phyloP scores from a whole-genome alignment of 1,140 invertebrate genomes.

The Listronotus bonariensis region DNA sequence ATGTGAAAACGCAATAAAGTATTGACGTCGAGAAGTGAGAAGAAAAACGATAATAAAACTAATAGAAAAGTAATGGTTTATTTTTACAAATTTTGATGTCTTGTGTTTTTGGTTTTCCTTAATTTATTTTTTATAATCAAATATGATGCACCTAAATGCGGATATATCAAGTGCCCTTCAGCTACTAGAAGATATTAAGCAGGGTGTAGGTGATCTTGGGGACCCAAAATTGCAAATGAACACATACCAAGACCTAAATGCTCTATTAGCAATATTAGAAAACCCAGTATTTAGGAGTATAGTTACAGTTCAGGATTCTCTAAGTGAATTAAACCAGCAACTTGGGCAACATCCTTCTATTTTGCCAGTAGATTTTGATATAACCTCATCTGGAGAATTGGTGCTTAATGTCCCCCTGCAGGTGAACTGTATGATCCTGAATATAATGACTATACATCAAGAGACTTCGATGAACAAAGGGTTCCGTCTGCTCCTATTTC shows the following conservation, averaged over 20 bases:
- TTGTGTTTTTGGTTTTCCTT: too few relatives aligned
- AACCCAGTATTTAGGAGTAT: conserved; percentile 92
- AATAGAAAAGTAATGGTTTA: too few relatives aligned
- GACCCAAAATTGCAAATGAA: conserved; percentile 73
- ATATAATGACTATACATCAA: conserved; percentile 47
- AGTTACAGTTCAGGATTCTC: conserved; percentile 87
- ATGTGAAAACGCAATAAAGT: too few relatives aligned
- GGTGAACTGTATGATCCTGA: conserved; percentile 59
- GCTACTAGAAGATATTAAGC: conserved; percentile 78
- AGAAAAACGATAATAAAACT: too few relatives aligned
- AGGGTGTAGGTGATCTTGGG: conserved; percentile 72
- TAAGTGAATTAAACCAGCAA: conserved; percentile 79
- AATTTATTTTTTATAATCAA: too few relatives aligned
- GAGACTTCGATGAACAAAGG: conserved; percentile 63
- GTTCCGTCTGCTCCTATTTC: conserved; percentile 64
- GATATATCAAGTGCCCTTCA: conserved; percentile 77
- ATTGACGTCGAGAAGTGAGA: too few relatives aligned
- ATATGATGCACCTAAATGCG: conserved; percentile 54
- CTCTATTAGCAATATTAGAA: conserved; percentile 84
- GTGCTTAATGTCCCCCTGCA: conserved; percentile 63
- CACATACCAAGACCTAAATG: conserved; percentile 83
- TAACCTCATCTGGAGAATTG: conserved; percentile 72
- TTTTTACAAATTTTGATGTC: too few relatives aligned
- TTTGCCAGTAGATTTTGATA: conserved; percentile 89
- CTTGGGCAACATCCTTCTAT: conserved; percentile 88